Conservation (phyloP, 2,797 vertebrate genomes). For the Oophaga sylvatica region DNA sequence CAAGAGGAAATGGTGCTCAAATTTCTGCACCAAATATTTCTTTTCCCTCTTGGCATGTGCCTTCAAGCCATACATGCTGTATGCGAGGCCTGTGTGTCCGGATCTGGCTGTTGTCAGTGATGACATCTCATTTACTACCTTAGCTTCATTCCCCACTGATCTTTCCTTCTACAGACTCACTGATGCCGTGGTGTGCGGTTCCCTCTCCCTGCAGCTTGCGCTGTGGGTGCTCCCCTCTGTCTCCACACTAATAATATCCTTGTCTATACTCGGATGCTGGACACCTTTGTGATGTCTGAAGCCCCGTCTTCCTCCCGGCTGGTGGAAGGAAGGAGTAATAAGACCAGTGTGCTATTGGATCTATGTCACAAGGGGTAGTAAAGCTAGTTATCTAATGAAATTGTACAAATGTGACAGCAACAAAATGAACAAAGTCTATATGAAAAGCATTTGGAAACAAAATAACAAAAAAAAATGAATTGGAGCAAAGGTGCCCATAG, state of each 20-base stretch:
- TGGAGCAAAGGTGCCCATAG: neutral
- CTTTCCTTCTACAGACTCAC: neutral
- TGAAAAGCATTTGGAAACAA: neutral
- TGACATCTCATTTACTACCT: too few relatives aligned
- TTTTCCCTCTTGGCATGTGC: neutral
- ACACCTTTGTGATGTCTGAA: neutral
- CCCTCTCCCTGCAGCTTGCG: neutral
- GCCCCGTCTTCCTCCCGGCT: neutral
- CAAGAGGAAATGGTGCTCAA: too few relatives aligned
- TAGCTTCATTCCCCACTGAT: neutral
- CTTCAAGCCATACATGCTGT: neutral
- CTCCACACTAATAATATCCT: neutral
- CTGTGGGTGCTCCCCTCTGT: neutral
- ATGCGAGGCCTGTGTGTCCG: neutral
- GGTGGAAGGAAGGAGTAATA: neutral
- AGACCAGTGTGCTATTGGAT: neutral
- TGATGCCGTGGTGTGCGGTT: neutral
- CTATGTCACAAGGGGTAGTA: neutral
- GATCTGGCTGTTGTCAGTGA: neutral
- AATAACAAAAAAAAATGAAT: neutral
- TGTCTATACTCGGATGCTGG: too few relatives aligned
- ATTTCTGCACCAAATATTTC: too few relatives aligned
- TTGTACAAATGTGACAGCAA: neutral
- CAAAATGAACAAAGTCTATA: neutral
- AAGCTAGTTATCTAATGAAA: neutral